Conservation (phyloP, 2,113 vertebrate species). For the Odobenus rosmarus region DNA sequence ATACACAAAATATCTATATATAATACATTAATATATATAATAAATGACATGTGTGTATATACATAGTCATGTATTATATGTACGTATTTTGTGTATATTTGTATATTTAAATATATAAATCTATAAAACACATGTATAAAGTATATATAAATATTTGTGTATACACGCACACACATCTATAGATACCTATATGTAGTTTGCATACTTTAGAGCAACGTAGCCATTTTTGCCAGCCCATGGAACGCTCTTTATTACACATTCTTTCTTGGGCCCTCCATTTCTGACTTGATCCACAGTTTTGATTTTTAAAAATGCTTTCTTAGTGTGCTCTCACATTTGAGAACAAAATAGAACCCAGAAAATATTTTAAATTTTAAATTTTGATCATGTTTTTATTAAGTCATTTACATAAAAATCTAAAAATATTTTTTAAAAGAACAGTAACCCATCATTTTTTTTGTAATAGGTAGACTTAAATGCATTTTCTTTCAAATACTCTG, state of each 20-base stretch:
- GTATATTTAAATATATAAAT: neutral
- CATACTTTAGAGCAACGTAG: neutral
- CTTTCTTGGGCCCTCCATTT: neutral
- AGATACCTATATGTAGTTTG: neutral
- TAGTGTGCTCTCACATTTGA: neutral
- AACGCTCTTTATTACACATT: neutral
- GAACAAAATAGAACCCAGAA: neutral
- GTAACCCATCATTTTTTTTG: neutral
- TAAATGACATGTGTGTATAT: neutral
- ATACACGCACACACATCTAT: neutral
- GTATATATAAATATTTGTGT: neutral
- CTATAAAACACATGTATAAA: no score
- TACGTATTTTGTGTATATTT: neutral
- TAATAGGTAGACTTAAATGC: accelerated
- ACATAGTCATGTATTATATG: neutral
- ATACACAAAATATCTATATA: neutral
- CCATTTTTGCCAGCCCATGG: neutral
- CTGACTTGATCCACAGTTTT: neutral
- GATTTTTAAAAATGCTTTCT: neutral
- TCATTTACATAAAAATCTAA: conserved; percentile 24
- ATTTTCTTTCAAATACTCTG: conserved; percentile 47
- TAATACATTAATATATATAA: neutral
- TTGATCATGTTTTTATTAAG: neutral
- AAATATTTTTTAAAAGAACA: neutral
- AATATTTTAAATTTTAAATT: conserved; percentile 33